Base-by-base conservation (phyloP, 1,140 invertebrate genomes). In the Micrasema minimum region DNA sequence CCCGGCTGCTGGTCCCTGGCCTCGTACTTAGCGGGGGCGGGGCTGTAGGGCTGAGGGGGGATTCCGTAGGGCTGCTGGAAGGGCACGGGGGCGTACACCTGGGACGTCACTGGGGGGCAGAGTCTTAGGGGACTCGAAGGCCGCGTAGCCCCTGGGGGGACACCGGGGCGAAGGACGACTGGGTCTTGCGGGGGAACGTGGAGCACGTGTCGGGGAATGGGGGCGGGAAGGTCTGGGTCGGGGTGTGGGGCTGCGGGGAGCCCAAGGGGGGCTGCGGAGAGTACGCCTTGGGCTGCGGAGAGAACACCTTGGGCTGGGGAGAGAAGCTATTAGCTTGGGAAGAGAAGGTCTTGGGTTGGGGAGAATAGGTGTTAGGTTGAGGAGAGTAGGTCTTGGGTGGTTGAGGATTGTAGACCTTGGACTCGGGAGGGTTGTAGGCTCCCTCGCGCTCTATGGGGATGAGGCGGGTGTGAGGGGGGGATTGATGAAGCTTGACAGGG, bases 211-310 rank as follows among this genome's bases (percentile, higher is more conserved):
- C 51, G 4, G 74, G 74, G 20, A 69, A n/a, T 11, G 74, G 74
- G 12, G 74, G 74, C 2, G 74, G 74, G 62, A 75, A 75, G 53
- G 55, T 67, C 35, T 75, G 74, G 6, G 74, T 69, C n/a, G 72
- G 72, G 18, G 53, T 57, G 11, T 50, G 55, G 11, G 71, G 64
- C 38, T 70, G 68, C 7, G 68, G 72, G 18, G 68, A 70, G 26
- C 26, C 26, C n/a, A 64, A 9, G 26, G 72, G 53, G 16, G 72
- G 61, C 26, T 70, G 68, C 16, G 68, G 72, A 38, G 68, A 70
- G 10, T 62, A 35, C 2, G 68, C 35, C 62, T 51, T 38, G 45
- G 64, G 41, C 61, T 69, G 69, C 38, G 73, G 69, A 9, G 73
- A 69, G 67, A 48, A 53, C 1, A 11, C 6, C 41, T 46, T 50